Conservation (phyloP, 2,888 invertebrate genomes). For the Drosophila subquinaria region DNA sequence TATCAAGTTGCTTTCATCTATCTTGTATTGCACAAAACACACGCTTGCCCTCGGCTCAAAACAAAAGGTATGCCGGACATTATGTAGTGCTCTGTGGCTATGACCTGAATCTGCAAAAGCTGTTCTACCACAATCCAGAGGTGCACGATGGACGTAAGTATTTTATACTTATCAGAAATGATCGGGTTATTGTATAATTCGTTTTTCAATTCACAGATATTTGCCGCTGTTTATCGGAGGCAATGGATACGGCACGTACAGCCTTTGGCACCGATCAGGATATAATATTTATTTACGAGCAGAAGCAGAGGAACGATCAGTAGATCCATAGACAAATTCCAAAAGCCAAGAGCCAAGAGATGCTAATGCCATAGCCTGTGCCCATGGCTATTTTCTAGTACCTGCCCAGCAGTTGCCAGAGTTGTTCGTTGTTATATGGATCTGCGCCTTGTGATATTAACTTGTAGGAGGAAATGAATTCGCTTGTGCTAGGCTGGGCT, state of each 20-base stretch:
- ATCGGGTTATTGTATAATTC: not conserved
- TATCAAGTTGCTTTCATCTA: constrained; percentile 76
- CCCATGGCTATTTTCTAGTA: constrained; percentile 44
- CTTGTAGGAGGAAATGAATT: constrained; percentile 42
- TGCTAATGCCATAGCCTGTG: not conserved
- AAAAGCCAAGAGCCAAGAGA: not conserved
- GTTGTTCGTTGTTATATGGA: constrained; percentile 49
- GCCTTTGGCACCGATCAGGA: constrained; percentile 90
- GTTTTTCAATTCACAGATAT: constrained; percentile 84
- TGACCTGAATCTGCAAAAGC: constrained; percentile 86
- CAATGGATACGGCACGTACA: constrained; percentile 87
- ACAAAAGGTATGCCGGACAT: constrained; percentile 88
- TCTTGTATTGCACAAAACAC: constrained; percentile 67
- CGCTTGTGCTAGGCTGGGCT: constrained; percentile 31
- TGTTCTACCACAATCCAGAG: constrained; percentile 91
- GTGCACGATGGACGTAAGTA: constrained; percentile 87
- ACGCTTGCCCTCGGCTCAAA: constrained; percentile 59
- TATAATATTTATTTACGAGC: constrained; percentile 87
- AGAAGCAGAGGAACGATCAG: constrained; percentile 11
- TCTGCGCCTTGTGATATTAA: constrained; percentile 70
- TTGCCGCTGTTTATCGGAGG: constrained; percentile 87
- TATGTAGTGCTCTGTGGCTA: constrained; percentile 90
- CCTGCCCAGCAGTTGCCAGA: constrained; percentile 59
- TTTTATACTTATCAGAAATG: not conserved
- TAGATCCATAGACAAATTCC: constrained; percentile 7